Conservation (phyloP, 53 echinoderm and acorn worm genomes). For the Temnopleurus reevesii region DNA sequence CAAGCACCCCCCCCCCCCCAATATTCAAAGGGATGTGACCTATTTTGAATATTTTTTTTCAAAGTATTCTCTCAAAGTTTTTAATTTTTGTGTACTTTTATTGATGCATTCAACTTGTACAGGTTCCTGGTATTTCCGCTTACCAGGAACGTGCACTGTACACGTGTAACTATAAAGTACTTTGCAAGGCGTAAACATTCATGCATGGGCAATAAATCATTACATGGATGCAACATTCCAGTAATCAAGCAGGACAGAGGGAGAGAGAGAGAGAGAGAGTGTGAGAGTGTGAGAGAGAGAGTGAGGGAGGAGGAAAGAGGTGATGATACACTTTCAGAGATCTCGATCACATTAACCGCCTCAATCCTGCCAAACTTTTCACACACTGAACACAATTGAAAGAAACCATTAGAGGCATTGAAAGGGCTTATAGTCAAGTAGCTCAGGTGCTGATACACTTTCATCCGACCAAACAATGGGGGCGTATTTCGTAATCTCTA, state of each 20-base stretch:
- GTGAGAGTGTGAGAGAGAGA: not conserved
- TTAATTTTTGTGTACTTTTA: too few species aligned
- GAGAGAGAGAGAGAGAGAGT: not conserved
- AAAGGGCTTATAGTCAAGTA: not conserved
- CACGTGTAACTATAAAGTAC: too few species aligned
- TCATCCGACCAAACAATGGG: not conserved
- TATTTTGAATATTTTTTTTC: too few species aligned
- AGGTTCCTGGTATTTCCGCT: too few species aligned
- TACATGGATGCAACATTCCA: not conserved
- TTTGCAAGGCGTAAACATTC: too few species aligned
- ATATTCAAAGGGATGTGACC: too few species aligned
- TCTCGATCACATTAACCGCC: constrained; percentile 14
- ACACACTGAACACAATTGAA: not conserved
- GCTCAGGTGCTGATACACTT: not conserved
- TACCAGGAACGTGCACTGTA: too few species aligned
- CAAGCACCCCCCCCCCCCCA: too few species aligned
- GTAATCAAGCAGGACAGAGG: not conserved
- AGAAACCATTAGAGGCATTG: not conserved
- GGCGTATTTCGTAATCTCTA: not conserved
- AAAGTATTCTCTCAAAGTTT: too few species aligned
- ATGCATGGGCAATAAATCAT: not conserved
- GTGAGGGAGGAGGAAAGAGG: not conserved
- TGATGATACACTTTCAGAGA: constrained; percentile 25
- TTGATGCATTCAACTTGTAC: too few species aligned
- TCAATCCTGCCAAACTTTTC: not conserved